Evolutionary conservation across 2,888 invertebrate species (phyloP).

Genomic region (Willowsia nigromaculata): DNA sequence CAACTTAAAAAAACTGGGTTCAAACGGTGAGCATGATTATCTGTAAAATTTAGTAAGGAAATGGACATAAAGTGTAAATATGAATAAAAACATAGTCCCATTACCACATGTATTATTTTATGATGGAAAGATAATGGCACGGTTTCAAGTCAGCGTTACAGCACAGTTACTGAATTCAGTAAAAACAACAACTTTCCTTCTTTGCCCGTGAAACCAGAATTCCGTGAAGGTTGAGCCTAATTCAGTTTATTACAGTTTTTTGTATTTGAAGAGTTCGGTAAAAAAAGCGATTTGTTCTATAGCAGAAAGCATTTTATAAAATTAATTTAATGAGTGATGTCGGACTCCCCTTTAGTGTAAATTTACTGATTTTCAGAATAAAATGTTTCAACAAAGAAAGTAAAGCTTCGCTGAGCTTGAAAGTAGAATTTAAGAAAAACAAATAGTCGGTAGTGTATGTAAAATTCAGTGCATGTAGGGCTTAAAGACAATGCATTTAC

Average conservation of each 20-base stretch:
- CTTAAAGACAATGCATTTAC: neutral
- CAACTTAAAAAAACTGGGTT: conserved; percentile 20
- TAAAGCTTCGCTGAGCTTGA: conserved; percentile 53
- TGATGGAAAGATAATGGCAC: conserved; percentile 47
- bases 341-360: conserved; percentile 45
- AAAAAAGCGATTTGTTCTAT: neutral
- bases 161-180: neutral
- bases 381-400: neutral
- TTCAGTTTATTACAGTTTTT: neutral
- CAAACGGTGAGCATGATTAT: neutral
- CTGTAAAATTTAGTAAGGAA: neutral
- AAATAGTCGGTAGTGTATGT: no score
- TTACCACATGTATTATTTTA: neutral
- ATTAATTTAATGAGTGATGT: conserved; percentile 42
- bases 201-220: conserved; percentile 60
- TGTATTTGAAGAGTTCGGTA: neutral
- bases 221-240: conserved; percentile 63
- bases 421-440: conserved; percentile 50
- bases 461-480: no score
- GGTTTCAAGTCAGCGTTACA: conserved; percentile 28
- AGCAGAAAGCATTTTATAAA: neutral
- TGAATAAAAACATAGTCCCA: neutral
- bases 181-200: conserved; percentile 46
- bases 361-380: neutral
- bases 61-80: neutral